A percentile compares a stretch with the other conserved stretches of the same genome.
phyloP scores from a whole-genome alignment of 2,888 invertebrate genomes.

The Machimus atricapillus region DNA sequence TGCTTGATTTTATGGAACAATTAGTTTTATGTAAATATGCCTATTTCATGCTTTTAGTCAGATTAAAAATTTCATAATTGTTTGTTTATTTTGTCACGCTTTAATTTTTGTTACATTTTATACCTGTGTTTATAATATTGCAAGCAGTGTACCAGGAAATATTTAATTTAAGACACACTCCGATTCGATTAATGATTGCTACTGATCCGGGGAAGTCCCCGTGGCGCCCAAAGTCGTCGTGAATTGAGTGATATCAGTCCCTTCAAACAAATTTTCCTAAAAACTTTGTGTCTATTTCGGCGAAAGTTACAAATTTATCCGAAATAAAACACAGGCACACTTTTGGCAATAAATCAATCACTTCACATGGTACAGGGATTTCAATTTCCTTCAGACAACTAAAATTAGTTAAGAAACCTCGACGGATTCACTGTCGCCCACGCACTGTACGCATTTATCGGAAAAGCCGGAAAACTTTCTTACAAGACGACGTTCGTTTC shows the following conservation, averaged over 20 bases:
- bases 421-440: neutral
- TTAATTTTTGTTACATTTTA: too few species aligned
- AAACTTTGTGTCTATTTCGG: neutral
- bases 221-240: neutral
- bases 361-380: neutral
- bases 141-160: neutral
- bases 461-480: neutral
- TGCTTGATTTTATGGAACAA: too few species aligned
- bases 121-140: neutral
- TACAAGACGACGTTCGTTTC: neutral
- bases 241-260: neutral
- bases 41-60: too few species aligned
- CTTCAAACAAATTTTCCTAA: neutral
- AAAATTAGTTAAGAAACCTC: slow-evolving; percentile 18
- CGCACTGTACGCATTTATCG: neutral
- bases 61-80: too few species aligned
- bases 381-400: neutral
- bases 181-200: neutral
- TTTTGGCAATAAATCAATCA: slow-evolving; percentile 21
- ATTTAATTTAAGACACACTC: neutral
- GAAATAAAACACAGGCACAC: neutral
- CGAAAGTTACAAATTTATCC: neutral
- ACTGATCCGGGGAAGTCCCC: neutral
- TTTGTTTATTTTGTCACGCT: too few species aligned
- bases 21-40: too few species aligned